Percentiles rank a stretch among this genome's conserved stretches.
These are phyloP conservation scores for Calliopsis andreniformis DNA, from an alignment of 1,140 invertebrate genomes.

Conservation along the genomic window DNA sequence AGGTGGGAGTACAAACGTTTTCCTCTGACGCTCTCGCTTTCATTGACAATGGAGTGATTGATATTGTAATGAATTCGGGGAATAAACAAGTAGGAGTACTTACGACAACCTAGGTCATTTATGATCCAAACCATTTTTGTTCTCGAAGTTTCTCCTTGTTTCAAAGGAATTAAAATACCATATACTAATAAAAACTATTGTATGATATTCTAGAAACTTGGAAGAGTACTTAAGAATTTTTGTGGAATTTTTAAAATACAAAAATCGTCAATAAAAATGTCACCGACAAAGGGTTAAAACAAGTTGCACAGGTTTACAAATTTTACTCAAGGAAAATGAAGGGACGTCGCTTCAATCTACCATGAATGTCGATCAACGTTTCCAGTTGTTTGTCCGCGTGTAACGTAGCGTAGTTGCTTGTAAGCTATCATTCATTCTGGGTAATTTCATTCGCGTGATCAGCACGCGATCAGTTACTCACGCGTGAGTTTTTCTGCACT, in stretches of 20 bases:
- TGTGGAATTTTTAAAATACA: too few relatives aligned
- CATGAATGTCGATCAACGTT: slow-evolving; percentile 55
- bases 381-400: slow-evolving; percentile 55
- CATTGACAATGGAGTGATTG: not conserved
- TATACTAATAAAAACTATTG: too few relatives aligned
- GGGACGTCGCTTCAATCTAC: slow-evolving; percentile 35
- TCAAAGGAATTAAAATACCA: too few relatives aligned
- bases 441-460: slow-evolving; percentile 42
- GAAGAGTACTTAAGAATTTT: too few relatives aligned
- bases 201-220: too few relatives aligned
- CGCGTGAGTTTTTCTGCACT: slow-evolving; percentile 35
- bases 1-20: not conserved
- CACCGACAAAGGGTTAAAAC: too few relatives aligned
- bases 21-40: not conserved
- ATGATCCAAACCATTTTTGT: too few relatives aligned
- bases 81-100: not conserved
- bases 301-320: too few relatives aligned
- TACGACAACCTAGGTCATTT: not conserved
- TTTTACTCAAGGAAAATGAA: not conserved
- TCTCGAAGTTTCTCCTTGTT: too few relatives aligned
- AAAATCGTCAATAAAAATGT: too few relatives aligned
- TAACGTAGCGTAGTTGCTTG: slow-evolving; percentile 35
- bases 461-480: slow-evolving; percentile 43
- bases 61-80: not conserved
- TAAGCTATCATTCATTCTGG: slow-evolving; percentile 12